Base-by-base conservation (phyloP, 2,888 invertebrate species). In the Thereva unica region DNA sequence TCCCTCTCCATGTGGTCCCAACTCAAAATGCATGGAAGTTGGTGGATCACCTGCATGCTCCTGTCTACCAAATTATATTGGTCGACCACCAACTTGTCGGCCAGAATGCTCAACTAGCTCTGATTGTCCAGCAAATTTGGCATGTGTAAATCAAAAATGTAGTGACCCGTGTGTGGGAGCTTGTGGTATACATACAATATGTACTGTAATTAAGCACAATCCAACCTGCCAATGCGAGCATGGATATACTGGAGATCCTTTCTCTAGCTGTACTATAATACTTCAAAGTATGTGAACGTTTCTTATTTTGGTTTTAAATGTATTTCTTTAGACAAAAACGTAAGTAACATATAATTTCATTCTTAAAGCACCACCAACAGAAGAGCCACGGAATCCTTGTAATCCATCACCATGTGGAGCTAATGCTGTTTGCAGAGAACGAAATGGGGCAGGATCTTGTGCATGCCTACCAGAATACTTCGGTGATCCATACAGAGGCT, bases 31-130 rank as follows among this genome's bases (percentile, higher is more conserved):
- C 82, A 85, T 88, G 69, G 85, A 88, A 69, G 85, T 90, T 73
- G 89, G 90, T 69, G 88, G 87, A 75, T 89, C 88, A 72, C 89
- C 92, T 71, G 91, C 90, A 72, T 93, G 93, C 78, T 91, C 92
- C 72, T 93, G 93, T 77, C 81, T 89, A 73, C 84, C 87, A 47
- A 89, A 89, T 75, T 93, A 90, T 78, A 84, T 92, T 67, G 94
- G 95, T 57, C 85, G 92, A 75, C 88, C 94, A 57, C 93, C 93
- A 44, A 91, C 91, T 77, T 94, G 93, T 77, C 86, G 93, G 76
- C 87, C 89, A 69, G 90, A 91, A 80, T 92, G 92, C 80, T 83
- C 84, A 70, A 86, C 87, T 68, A 89, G 87, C 77, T 85, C 88
- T 40, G 90, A 91, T 76, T 93, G 93, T 77, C 84, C 89, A 5